These are phyloP conservation scores for Steinernema carpocapsae DNA, from an alignment of 2,888 invertebrate genomes.

Conservation along the genomic window DNA sequence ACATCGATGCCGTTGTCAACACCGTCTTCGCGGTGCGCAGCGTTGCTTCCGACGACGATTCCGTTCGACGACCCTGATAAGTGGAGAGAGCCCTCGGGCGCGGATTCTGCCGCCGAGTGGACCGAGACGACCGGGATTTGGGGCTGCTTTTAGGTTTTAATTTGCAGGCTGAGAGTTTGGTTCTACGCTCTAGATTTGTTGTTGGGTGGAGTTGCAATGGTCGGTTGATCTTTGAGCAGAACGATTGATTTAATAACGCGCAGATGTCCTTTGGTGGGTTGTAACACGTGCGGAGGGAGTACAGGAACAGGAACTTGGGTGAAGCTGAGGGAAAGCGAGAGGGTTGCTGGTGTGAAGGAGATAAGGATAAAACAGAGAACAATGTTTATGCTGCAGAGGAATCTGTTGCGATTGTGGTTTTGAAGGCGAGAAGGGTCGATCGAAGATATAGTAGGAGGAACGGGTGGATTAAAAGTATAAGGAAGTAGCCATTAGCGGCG, in stretches of 20 bases:
- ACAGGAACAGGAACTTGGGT: not conserved
- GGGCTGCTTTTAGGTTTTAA: no score
- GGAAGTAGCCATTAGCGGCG: no score
- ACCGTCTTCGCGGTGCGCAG: constrained; percentile 25
- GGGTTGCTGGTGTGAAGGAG: no score
- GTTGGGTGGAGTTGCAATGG: not conserved
- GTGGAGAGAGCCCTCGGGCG: not conserved
- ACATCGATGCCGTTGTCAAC: constrained; percentile 32
- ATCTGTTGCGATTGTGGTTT: no score
- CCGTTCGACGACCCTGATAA: constrained; percentile 6
- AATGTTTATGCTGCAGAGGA: no score
- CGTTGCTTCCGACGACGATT: constrained; percentile 1
- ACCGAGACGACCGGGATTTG: not conserved
- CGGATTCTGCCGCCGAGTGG: not conserved
- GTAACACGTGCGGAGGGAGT: not conserved
- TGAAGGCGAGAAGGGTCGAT: not conserved
- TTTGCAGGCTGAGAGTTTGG: no score
- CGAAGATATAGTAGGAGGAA: no score
- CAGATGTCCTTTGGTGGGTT: not conserved
- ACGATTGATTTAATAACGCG: constrained; percentile 4
- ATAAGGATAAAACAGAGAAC: no score
- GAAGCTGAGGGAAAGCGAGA: no score
- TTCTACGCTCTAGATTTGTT: no score
- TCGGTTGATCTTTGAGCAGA: constrained; percentile 13
- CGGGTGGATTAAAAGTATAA: no score